Percentiles rank a stretch among this genome's conserved stretches.
Evolutionary conservation across 2,113 vertebrate genomes (phyloP).

Genomic region (Atractosteus spatula): DNA sequence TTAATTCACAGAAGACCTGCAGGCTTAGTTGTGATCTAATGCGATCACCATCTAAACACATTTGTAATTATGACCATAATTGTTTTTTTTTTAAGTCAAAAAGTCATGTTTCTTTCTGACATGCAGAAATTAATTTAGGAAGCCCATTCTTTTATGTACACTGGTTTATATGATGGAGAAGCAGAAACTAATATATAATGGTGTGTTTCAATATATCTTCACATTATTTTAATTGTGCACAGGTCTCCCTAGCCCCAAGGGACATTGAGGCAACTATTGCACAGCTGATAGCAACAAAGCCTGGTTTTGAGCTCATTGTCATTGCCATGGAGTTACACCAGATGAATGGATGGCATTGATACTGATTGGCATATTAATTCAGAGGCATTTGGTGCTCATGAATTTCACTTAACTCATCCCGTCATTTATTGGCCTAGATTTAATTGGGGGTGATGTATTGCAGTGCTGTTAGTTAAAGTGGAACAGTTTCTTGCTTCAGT

Average conservation of each 20-base stretch:
- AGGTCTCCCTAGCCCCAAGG: conserved; percentile 49
- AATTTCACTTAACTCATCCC: conserved; percentile 68
- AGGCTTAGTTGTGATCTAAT: too few relatives aligned
- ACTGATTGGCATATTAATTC: conserved; percentile 71
- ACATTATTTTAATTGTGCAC: conserved; percentile 53
- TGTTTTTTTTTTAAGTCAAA: too few relatives aligned
- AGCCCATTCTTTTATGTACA: too few relatives aligned
- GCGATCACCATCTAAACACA: too few relatives aligned
- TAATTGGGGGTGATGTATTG: conserved; percentile 69
- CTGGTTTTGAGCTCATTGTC: conserved; percentile 65
- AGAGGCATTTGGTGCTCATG: conserved; percentile 65
- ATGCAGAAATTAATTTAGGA: too few relatives aligned
- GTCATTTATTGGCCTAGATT: conserved; percentile 64
- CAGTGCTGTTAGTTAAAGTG: conserved; percentile 63
- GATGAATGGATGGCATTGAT: conserved; percentile 64
- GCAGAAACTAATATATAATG: too few relatives aligned
- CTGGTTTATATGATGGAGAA: too few relatives aligned
- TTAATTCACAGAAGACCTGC: too few relatives aligned
- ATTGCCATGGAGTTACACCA: conserved; percentile 65
- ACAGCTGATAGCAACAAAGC: conserved; percentile 65
- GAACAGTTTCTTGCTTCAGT: conserved; percentile 60
- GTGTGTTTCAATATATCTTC: too few relatives aligned
- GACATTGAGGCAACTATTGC: conserved; percentile 54
- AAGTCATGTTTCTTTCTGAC: too few relatives aligned
- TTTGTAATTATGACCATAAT: too few relatives aligned